A percentile compares a stretch with the other conserved stretches of the same genome.
These are phyloP conservation scores for mouse (Mus musculus) DNA, from an alignment of 2,113 vertebrate genomes.

Conservation along the genomic window GRCm39 chr19:56600001-56600500, in stretches of 20 bases:
- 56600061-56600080: neutral
- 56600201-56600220: too few relatives aligned
- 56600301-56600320: neutral
- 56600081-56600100: neutral
- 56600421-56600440: neutral
- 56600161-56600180: neutral
- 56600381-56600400: neutral
- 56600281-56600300: neutral
- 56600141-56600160: neutral
- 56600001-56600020: neutral
- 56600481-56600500: neutral
- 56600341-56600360: neutral
- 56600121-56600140: neutral
- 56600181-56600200: neutral
- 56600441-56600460: neutral
- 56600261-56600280: too few relatives aligned
- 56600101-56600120: neutral
- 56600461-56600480: neutral
- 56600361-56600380: neutral
- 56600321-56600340: neutral
- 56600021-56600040: neutral
- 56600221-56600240: too few relatives aligned
- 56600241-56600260: too few relatives aligned
- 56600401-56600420: neutral
- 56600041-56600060: neutral